Evolutionary conservation across 1,140 invertebrate genomes (phyloP).

Genomic region (Caerostris extrusa): DNA sequence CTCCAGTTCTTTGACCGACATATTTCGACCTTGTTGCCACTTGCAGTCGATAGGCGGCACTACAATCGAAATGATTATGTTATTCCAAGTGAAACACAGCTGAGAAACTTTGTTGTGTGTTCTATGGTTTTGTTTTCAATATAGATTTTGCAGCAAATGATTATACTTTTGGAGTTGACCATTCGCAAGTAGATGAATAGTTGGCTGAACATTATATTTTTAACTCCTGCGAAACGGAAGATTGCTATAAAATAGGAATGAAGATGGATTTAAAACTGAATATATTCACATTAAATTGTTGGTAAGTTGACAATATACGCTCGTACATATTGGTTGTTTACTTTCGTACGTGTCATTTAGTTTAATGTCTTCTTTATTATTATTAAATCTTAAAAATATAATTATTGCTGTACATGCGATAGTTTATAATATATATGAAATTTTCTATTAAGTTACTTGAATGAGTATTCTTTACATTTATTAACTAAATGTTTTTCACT

Average conservation of each 20-base stretch:
- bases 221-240: not conserved
- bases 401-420: too few species aligned
- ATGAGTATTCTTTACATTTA: too few species aligned
- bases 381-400: too few species aligned
- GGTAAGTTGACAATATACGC: constrained; percentile 81
- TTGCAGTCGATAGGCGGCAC: constrained; percentile 44
- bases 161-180: not conserved
- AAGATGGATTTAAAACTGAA: constrained; percentile 80
- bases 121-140: not conserved
- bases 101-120: not conserved
- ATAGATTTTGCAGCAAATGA: not conserved
- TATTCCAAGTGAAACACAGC: not conserved
- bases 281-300: constrained; percentile 85
- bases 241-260: constrained; percentile 59
- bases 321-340: not conserved
- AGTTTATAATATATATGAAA: too few species aligned
- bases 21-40: constrained; percentile 59
- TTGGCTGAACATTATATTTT: not conserved
- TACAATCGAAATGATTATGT: not conserved
- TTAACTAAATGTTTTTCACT: too few species aligned
- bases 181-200: not conserved
- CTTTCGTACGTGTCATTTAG: not conserved
- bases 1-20: constrained; percentile 69
- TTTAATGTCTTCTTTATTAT: too few species aligned
- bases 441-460: too few species aligned